Evolutionary conservation across 2,113 vertebrate genomes (phyloP).

Genomic region (Corydoras sp.): DNA sequence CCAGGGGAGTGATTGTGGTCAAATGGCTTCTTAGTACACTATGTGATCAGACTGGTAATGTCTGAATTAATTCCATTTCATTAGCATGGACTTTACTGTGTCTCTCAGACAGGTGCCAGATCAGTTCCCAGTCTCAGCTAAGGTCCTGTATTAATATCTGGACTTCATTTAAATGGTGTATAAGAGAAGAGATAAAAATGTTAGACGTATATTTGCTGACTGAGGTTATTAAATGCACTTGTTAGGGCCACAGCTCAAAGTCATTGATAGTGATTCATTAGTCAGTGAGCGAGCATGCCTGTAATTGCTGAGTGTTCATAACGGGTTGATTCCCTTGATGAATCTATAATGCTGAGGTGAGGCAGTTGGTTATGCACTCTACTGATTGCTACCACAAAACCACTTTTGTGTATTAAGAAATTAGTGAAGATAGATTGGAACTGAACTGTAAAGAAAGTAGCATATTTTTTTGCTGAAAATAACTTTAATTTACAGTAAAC

Average conservation of each 20-base stretch:
- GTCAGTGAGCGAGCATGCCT: conserved; percentile 25
- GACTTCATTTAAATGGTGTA: conserved; percentile 12
- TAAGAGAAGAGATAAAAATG: conserved; percentile 26
- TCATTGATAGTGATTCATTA: conserved; percentile 44
- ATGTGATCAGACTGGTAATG: conserved; percentile 34
- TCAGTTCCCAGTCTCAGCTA: conserved; percentile 22
- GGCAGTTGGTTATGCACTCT: conserved; percentile 10
- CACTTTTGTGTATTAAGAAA: too few relatives aligned
- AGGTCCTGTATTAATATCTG: conserved; percentile 16
- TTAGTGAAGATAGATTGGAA: too few relatives aligned
- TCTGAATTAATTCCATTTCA: conserved; percentile 32
- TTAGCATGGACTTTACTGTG: conserved; percentile 28
- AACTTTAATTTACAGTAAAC: too few relatives aligned
- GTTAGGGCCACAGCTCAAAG: conserved; percentile 20
- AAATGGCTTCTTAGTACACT: conserved; percentile 29
- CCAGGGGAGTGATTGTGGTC: conserved; percentile 29
- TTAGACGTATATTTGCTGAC: conserved; percentile 36
- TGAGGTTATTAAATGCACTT: conserved; percentile 35
- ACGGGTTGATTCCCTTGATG: conserved; percentile 12
- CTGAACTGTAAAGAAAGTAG: too few relatives aligned
- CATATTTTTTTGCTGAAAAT: too few relatives aligned
- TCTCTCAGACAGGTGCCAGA: conserved; percentile 29
- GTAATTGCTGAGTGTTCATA: conserved; percentile 38
- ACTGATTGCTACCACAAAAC: conserved; percentile 21
- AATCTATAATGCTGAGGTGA: conserved; percentile 31